Percentiles rank a stretch among this genome's conserved stretches.
Evolutionary conservation across 2,888 invertebrate genomes (phyloP).

Genomic region (Ophion obscuratus): DNA sequence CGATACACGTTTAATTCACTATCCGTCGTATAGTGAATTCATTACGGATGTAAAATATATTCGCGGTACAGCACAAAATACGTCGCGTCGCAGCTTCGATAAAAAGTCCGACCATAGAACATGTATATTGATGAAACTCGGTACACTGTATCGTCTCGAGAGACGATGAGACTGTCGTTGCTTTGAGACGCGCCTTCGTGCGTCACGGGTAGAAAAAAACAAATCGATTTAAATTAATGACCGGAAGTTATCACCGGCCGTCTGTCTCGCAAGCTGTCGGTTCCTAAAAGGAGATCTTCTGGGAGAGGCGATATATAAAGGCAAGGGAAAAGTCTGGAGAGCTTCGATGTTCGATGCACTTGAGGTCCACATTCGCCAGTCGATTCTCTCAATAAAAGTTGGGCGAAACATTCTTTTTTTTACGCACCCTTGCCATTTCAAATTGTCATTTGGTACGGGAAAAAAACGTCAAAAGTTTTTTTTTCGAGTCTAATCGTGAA

Average conservation of each 20-base stretch:
- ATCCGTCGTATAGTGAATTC: slow-evolving; percentile 25
- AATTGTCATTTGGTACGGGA: too few species aligned
- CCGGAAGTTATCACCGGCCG: slow-evolving; percentile 57
- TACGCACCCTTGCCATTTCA: too few species aligned
- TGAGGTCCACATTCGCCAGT: background rate
- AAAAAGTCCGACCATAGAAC: slow-evolving; percentile 21
- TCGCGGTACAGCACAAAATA: background rate
- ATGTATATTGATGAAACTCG: slow-evolving; percentile 58
- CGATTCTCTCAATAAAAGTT: too few species aligned
- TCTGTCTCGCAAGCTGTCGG: slow-evolving; percentile 24
- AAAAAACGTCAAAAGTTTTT: too few species aligned
- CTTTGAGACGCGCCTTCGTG: slow-evolving; percentile 6
- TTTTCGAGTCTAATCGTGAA: too few species aligned
- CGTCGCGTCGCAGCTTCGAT: slow-evolving; percentile 22
- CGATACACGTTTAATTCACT: slow-evolving; percentile 60
- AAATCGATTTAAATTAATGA: slow-evolving; percentile 56
- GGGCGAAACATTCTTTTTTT: too few species aligned
- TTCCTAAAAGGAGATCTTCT: background rate
- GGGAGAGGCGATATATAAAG: background rate
- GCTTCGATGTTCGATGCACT: background rate
- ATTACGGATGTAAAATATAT: slow-evolving; percentile 47
- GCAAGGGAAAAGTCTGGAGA: background rate
- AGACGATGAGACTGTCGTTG: slow-evolving; percentile 12
- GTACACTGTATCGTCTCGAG: slow-evolving; percentile 26
- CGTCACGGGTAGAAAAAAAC: slow-evolving; percentile 12